Percentiles rank a stretch among this genome's conserved stretches.
These are phyloP conservation scores for Pyrgus malvae DNA, from an alignment of 2,888 invertebrate genomes.

Conservation along the genomic window DNA sequence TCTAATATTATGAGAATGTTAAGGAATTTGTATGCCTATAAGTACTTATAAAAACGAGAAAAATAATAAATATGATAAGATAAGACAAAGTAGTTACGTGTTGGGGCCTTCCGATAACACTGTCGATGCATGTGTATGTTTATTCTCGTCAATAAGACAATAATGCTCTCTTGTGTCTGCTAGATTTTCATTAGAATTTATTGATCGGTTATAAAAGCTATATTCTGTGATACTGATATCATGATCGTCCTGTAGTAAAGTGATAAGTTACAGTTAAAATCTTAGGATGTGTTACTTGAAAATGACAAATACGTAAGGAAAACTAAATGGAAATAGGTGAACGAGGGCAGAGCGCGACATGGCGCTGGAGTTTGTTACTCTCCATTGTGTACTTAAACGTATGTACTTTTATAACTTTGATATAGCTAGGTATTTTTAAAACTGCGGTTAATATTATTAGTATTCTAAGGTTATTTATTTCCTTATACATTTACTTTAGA, in stretches of 20 bases:
- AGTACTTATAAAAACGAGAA: constrained; percentile 36
- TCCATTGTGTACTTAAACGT: constrained; percentile 68
- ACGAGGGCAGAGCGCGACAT: constrained; percentile 51
- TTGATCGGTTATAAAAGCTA: background rate
- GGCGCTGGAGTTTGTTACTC: constrained; percentile 69
- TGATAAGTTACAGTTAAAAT: constrained; percentile 13
- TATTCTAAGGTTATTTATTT: too few relatives aligned
- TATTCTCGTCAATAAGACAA: constrained; percentile 68
- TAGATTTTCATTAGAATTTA: constrained; percentile 18
- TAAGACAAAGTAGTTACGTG: constrained; percentile 69
- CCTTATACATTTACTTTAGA: too few relatives aligned
- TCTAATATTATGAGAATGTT: too few relatives aligned
- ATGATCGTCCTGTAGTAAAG: constrained; percentile 30
- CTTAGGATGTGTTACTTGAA: background rate
- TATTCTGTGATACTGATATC: constrained; percentile 17
- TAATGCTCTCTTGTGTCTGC: constrained; percentile 38
- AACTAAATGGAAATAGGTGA: constrained; percentile 67
- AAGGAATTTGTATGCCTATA: constrained; percentile 20
- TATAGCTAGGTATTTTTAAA: too few relatives aligned
- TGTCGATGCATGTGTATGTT: constrained; percentile 52
- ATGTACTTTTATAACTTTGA: constrained; percentile 49
- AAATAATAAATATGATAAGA: constrained; percentile 61
- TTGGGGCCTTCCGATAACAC: constrained; percentile 63
- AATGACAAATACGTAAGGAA: constrained; percentile 16
- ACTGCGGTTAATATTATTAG: too few relatives aligned